Base-by-base conservation (phyloP, 2,113 vertebrate species). In the Riparia riparia region DNA sequence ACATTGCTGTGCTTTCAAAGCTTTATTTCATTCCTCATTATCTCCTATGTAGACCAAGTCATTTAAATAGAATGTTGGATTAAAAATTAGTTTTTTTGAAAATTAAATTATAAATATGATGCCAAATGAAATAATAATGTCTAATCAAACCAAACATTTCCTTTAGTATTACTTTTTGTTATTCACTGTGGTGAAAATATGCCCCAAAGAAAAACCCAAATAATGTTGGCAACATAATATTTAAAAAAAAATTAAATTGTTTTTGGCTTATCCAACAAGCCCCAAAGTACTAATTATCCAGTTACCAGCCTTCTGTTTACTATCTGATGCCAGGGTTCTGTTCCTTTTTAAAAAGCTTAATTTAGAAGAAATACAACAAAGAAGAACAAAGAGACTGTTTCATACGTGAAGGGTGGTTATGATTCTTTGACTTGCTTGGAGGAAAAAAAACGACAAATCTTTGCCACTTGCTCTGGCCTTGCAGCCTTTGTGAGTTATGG, bases 401-500 rank as follows among this genome's bases (percentile, higher is more conserved):
- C 44, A 72, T 71, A 66, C 24, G 16, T 66, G 78, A 94, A 88
- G 60, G 25, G 34, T 39, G 26, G 58, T 70, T 94, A 68, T 68
- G 66, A 68, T 77, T 76, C 86, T 86, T 87, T 1, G 3, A 73
- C 63, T 87, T 95, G 31, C 61, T 88, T 76, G 41, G 56, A 58
- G 60, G 20, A 69, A 68, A 71, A 82, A 71, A 51, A 69, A 71
- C 65, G 72, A 78, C 31, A 76, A 63, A 85, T 72, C 41, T 80
- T 87, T 90, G 50, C 66, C 47, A 25, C 61, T 86, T 65, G 17
- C 42, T 86, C 70, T 83, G 76, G 84, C 84, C 69, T 90, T 82
- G 42, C 49, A 64, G 69, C 68, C 57, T 57, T 80, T 93, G 68
- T 96, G 92, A 97, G 63, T 97, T 96, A 95, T 84, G 65, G 89